Evolutionary conservation across 2,797 vertebrate genomes (phyloP).

Genomic region (Parotocinclus haroldoi): DNA sequence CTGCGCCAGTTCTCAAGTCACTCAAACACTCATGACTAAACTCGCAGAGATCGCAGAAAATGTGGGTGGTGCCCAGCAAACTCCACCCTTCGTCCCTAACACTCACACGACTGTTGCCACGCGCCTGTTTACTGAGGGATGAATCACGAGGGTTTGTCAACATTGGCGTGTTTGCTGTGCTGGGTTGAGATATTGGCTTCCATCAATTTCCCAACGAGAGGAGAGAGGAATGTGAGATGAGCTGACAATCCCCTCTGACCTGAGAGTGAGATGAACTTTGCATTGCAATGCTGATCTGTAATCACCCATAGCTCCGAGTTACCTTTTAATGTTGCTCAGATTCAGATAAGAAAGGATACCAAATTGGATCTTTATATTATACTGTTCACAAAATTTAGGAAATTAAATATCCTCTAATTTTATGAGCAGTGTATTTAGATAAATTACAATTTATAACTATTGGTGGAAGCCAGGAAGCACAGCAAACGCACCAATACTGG

Average conservation of each 20-base stretch:
- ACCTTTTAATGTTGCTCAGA: no score
- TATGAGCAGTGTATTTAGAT: no score
- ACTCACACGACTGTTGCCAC: conserved; percentile 40
- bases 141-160: conserved; percentile 51
- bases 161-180: conserved; percentile 42
- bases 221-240: conserved; percentile 21
- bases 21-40: conserved; percentile 39
- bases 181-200: conserved; percentile 34
- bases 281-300: background rate
- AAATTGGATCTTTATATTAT: no score
- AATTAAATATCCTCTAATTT: no score
- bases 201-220: conserved; percentile 20
- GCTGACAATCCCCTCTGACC: conserved; percentile 3
- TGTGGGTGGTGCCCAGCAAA: conserved; percentile 3
- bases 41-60: conserved; percentile 18
- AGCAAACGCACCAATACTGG: no score
- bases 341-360: no score
- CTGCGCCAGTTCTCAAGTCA: conserved; percentile 44
- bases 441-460: no score
- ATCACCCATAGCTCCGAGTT: background rate
- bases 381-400: no score
- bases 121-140: conserved; percentile 42
- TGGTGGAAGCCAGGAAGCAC: no score
- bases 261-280: conserved; percentile 7
- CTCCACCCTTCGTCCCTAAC: conserved; percentile 13